phyloP scores from a whole-genome alignment of 2,888 invertebrate species.

The Acanthoscelides obtectus region DNA sequence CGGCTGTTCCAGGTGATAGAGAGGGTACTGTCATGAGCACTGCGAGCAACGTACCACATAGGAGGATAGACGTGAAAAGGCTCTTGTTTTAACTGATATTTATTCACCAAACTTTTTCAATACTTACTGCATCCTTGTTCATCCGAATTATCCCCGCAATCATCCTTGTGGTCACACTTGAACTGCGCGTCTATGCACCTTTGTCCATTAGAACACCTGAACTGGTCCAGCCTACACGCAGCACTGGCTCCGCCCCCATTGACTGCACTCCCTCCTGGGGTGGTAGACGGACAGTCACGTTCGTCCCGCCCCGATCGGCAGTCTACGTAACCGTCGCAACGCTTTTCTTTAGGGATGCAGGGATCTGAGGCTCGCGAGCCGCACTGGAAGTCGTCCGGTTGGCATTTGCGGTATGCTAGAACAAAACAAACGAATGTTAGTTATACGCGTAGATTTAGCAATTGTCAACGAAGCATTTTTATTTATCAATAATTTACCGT shows the following conservation, averaged over 20 bases:
- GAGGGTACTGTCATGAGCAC: no score
- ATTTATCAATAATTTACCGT: no score
- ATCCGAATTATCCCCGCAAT: conserved; percentile 88
- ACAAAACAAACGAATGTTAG: conserved; percentile 21
- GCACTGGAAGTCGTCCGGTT: conserved; percentile 83
- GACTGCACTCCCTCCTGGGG: conserved; percentile 40
- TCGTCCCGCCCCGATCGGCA: conserved; percentile 83
- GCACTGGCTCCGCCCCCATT: background rate
- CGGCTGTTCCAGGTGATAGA: no score
- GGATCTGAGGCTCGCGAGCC: conserved; percentile 65
- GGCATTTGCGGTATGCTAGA: conserved; percentile 84
- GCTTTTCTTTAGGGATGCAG: conserved; percentile 83
- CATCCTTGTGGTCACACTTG: conserved; percentile 85
- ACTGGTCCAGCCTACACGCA: conserved; percentile 78
- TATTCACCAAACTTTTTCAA: no score
- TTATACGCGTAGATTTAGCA: no score
- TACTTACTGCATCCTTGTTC: conserved; percentile 84
- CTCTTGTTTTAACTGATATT: no score
- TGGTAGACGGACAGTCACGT: conserved; percentile 57
- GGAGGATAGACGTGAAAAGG: no score
- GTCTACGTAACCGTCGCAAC: conserved; percentile 86
- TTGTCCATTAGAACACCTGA: conserved; percentile 74
- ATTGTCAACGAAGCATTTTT: no score
- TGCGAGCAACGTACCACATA: no score
- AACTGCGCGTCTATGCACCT: conserved; percentile 73